Evolutionary conservation across 2,113 vertebrate species (phyloP).

Genomic region (Actenoides lindsayi): DNA sequence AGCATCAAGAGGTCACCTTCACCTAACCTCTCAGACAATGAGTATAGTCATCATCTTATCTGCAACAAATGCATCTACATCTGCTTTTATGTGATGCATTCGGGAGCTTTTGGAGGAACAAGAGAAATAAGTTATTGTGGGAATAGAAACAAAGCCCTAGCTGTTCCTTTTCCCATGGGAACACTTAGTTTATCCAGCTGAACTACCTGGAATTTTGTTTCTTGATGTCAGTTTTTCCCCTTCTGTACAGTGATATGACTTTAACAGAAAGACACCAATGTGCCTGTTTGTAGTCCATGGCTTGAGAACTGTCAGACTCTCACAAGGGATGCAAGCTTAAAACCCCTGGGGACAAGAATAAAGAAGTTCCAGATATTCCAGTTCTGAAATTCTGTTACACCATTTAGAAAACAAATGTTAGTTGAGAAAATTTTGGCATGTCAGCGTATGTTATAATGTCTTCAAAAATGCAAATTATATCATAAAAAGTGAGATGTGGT

Average conservation of each 20-base stretch:
- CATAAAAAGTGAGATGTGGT: conserved; percentile 6
- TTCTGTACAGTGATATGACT: not conserved
- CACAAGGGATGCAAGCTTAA: not conserved
- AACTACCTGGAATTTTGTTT: not conserved
- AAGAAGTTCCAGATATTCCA: not conserved
- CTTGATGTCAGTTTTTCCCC: not conserved
- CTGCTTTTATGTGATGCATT: not conserved
- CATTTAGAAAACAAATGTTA: not conserved
- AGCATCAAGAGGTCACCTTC: not conserved
- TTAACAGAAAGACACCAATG: not conserved
- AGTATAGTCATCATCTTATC: not conserved
- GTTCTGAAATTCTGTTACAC: not conserved
- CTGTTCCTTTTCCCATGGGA: not conserved
- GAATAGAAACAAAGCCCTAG: not conserved
- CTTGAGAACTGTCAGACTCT: not conserved
- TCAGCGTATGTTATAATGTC: not conserved
- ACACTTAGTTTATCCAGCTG: not conserved
- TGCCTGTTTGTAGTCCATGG: not conserved
- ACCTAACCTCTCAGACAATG: not conserved
- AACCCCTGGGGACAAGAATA: not conserved
- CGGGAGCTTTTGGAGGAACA: not conserved
- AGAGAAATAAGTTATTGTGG: not conserved
- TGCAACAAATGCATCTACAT: not conserved
- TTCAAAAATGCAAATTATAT: conserved; percentile 24
- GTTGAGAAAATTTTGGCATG: not conserved